phyloP scores from a whole-genome alignment of 2,888 invertebrate genomes.

The Ellobium chinense region DNA sequence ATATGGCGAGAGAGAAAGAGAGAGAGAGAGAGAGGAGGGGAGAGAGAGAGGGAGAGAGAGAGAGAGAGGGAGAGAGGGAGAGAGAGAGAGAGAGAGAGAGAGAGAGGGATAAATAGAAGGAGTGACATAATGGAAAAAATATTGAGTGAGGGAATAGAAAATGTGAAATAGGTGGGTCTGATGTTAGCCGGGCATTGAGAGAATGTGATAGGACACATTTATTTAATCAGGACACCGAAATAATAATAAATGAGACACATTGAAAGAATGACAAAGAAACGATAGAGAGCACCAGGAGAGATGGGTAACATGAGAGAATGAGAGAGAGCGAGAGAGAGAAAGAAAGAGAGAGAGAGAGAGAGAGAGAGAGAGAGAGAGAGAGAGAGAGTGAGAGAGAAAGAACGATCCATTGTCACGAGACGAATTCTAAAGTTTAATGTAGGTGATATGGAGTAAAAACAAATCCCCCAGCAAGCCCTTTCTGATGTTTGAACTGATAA shows the following conservation, averaged over 20 bases:
- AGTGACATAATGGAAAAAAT: no score
- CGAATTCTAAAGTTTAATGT: background rate
- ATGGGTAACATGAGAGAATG: background rate
- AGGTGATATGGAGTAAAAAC: no score
- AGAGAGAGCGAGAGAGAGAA: background rate
- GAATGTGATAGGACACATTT: no score
- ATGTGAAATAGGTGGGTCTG: no score
- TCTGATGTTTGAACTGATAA: no score
- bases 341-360: background rate
- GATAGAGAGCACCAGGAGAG: background rate
- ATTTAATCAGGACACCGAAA: no score
- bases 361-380: constrained; percentile 8
- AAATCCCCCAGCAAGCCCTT: no score
- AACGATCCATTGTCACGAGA: background rate
- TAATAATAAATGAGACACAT: background rate
- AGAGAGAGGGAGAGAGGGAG: background rate
- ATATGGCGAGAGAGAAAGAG: background rate
- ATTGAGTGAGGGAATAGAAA: no score
- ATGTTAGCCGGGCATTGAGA: no score
- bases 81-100: background rate
- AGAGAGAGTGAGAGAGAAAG: background rate
- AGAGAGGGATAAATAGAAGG: background rate
- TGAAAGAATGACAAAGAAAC: background rate
- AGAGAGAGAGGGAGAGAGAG: background rate
- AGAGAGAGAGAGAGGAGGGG: background rate